These are phyloP conservation scores for Acanthurus tractus DNA, from an alignment of 2,797 vertebrate genomes.

Conservation along the genomic window DNA sequence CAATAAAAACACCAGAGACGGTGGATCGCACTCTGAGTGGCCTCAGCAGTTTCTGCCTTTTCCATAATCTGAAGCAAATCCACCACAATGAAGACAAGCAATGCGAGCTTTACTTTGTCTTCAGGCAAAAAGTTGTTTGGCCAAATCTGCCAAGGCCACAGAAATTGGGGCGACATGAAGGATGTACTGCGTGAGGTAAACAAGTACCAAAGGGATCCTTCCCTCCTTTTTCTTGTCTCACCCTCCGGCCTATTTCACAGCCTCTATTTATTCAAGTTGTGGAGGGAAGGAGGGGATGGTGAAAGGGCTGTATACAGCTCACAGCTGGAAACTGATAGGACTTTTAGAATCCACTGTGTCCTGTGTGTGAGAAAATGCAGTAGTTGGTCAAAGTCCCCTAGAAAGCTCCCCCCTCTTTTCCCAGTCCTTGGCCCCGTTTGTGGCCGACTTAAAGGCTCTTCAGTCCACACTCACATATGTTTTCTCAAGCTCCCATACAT, in stretches of 20 bases:
- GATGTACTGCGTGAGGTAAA: slow-evolving; percentile 76
- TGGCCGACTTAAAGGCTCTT: slow-evolving; percentile 61
- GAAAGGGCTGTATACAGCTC: slow-evolving; percentile 79
- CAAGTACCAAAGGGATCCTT: slow-evolving; percentile 66
- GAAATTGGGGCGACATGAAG: slow-evolving; percentile 70
- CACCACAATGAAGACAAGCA: slow-evolving; percentile 43
- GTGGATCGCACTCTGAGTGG: slow-evolving; percentile 10
- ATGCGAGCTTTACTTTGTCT: slow-evolving; percentile 31
- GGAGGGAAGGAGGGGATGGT: slow-evolving; percentile 72
- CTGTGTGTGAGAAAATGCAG: slow-evolving; percentile 75
- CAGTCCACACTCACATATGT: slow-evolving; percentile 55
- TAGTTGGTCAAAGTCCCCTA: slow-evolving; percentile 55
- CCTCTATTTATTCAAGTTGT: slow-evolving; percentile 79
- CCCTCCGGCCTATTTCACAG: slow-evolving; percentile 71
- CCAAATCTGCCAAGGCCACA: slow-evolving; percentile 48
- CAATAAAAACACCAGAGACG: slow-evolving; percentile 7
- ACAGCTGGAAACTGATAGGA: slow-evolving; percentile 84
- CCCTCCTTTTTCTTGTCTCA: slow-evolving; percentile 48
- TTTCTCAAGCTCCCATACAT: slow-evolving; percentile 42
- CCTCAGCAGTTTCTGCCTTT: slow-evolving; percentile 42
- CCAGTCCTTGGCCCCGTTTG: slow-evolving; percentile 44
- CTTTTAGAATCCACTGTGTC: slow-evolving; percentile 73
- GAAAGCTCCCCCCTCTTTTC: slow-evolving; percentile 41
- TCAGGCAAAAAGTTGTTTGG: slow-evolving; percentile 53
- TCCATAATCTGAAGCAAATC: slow-evolving; percentile 42